These are phyloP conservation scores for Callaeas wilsoni DNA, from an alignment of 2,113 vertebrate species.

Conservation along the genomic window DNA sequence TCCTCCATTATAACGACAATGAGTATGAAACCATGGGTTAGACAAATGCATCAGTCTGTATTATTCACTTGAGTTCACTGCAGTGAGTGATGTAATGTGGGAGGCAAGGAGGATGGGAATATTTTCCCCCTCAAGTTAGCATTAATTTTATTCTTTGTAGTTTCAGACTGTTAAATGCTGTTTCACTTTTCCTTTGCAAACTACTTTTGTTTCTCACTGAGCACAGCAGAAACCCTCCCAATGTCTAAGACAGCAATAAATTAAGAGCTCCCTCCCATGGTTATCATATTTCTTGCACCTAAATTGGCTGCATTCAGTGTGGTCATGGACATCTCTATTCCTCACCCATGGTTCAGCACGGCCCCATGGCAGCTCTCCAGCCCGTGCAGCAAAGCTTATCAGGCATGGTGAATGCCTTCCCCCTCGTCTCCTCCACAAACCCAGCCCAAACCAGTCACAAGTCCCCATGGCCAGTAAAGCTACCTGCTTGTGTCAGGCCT, in stretches of 20 bases:
- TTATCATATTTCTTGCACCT: not conserved
- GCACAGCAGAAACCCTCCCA: not conserved
- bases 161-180: not conserved
- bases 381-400: not conserved
- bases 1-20: not conserved
- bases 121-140: not conserved
- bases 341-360: not conserved
- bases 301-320: not conserved
- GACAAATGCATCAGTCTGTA: not conserved
- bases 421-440: not conserved
- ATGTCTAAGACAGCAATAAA: not conserved
- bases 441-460: not conserved
- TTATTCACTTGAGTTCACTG: not conserved
- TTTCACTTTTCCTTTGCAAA: slow-evolving; percentile 12
- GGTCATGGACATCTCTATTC: not conserved
- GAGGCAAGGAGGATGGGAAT: not conserved
- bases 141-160: not conserved
- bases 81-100: not conserved
- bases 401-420: not conserved
- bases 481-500: not conserved
- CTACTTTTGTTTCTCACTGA: not conserved
- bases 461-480: not conserved
- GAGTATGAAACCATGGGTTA: not conserved
- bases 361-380: not conserved
- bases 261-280: slow-evolving; percentile 36